These are phyloP conservation scores for Leptinotarsa undecemlineata DNA, from an alignment of 1,140 invertebrate genomes.

Conservation along the genomic window DNA sequence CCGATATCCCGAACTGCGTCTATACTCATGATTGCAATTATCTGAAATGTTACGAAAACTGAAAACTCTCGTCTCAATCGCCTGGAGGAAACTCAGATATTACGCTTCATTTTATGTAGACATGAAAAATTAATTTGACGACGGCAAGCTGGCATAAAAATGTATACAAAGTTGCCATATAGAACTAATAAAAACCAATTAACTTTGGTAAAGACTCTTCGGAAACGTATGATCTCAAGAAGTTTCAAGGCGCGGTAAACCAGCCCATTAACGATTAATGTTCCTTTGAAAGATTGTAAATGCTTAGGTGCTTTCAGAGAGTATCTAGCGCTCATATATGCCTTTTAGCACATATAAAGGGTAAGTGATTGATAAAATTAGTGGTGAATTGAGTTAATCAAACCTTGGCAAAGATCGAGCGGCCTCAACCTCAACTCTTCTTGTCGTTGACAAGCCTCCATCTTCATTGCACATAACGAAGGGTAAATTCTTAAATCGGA, in stretches of 20 bases:
- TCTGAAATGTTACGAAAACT: too few species aligned
- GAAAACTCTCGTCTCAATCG: too few species aligned
- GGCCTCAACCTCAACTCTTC: conserved; percentile 78
- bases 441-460: conserved; percentile 82
- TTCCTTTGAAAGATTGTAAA: conserved; percentile 6
- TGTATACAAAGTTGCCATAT: not conserved
- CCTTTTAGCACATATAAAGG: not conserved
- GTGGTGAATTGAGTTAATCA: conserved; percentile 22
- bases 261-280: not conserved
- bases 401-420: conserved; percentile 82
- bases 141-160: not conserved
- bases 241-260: conserved; percentile 9
- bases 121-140: not conserved
- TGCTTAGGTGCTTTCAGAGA: not conserved
- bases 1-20: too few species aligned
- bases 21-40: too few species aligned
- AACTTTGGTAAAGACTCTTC: not conserved
- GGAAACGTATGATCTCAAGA: not conserved
- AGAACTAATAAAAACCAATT: conserved; percentile 3
- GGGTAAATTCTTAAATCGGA: conserved; percentile 80
- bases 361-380: not conserved
- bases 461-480: conserved; percentile 83
- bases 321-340: not conserved
- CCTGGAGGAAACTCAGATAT: not conserved
- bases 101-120: not conserved